phyloP scores from a whole-genome alignment of 37 sponge, comb jelly and placozoan species.

The Diacarnus erythraeanus region DNA sequence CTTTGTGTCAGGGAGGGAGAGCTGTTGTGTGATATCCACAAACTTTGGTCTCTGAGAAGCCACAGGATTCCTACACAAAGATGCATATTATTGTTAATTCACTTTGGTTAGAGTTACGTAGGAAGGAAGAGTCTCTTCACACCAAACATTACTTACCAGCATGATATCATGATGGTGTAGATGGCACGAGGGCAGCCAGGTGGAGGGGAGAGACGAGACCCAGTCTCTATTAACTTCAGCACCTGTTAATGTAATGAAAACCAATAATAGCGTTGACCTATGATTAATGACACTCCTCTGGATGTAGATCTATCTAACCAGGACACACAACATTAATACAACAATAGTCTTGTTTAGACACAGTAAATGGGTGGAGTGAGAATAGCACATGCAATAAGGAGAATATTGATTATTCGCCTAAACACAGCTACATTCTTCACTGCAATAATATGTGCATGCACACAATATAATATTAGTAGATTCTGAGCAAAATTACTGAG shows the following conservation, averaged over 20 bases:
- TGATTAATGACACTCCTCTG: too few species aligned
- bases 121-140: too few species aligned
- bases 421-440: neutral
- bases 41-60: neutral
- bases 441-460: too few species aligned
- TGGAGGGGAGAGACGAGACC: slow-evolving; percentile 6
- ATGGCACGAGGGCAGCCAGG: slow-evolving; percentile 12
- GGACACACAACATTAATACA: too few species aligned
- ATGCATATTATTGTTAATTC: neutral
- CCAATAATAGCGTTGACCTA: too few species aligned
- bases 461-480: too few species aligned
- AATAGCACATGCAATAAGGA: too few species aligned
- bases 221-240: neutral
- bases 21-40: neutral
- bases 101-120: too few species aligned
- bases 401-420: neutral
- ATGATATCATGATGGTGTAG: neutral
- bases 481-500: too few species aligned
- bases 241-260: neutral
- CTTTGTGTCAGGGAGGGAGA: slow-evolving; percentile 24
- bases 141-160: neutral
- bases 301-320: too few species aligned
- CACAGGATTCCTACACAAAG: neutral
- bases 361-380: too few species aligned
- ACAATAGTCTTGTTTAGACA: too few species aligned